These are phyloP conservation scores for Melanerpes aurifrons DNA, from an alignment of 2,113 vertebrate genomes.

Conservation along the genomic window DNA sequence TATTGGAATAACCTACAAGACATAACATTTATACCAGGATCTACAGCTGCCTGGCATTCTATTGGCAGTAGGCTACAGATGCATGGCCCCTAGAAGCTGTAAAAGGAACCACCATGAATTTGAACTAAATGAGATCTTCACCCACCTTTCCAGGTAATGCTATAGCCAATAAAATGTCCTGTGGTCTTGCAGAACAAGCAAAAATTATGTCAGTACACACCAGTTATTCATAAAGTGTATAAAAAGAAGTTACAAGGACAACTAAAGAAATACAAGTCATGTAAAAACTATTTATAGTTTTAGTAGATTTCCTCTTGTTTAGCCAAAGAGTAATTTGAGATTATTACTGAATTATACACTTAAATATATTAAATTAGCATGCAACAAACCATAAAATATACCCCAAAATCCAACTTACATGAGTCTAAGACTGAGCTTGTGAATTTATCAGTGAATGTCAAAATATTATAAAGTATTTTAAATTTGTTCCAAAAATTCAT, in stretches of 20 bases:
- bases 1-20: background rate
- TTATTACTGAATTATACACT: conserved; percentile 2
- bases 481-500: background rate
- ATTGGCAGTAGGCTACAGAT: background rate
- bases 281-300: background rate
- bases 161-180: background rate
- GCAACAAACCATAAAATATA: background rate
- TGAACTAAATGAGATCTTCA: background rate
- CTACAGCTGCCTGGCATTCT: background rate
- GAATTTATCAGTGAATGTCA: background rate
- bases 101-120: background rate
- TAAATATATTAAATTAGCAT: background rate
- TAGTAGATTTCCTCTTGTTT: conserved; percentile 6
- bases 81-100: background rate
- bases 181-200: background rate
- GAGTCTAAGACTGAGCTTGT: background rate
- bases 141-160: background rate
- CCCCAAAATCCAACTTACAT: background rate
- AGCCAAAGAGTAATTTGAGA: background rate
- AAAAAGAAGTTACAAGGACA: background rate
- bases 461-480: background rate
- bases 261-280: background rate
- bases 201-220: background rate
- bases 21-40: background rate
- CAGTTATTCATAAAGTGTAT: background rate